Evolutionary conservation across 2,888 invertebrate genomes (phyloP).

Genomic region (Euphydryas editha): DNA sequence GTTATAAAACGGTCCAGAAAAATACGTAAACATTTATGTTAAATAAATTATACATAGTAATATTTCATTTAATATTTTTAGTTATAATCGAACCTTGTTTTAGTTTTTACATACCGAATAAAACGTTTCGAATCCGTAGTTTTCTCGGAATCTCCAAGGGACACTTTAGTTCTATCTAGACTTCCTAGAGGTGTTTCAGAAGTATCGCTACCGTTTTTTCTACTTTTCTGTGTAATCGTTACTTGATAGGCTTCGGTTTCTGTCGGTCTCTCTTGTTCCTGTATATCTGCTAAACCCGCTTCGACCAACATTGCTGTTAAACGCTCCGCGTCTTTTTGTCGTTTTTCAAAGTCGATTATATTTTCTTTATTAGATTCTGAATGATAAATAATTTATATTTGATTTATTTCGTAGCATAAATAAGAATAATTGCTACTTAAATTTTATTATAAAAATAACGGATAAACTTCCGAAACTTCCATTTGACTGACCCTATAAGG

Average conservation of each 20-base stretch:
- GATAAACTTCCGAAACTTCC: no score
- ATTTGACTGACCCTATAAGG: no score
- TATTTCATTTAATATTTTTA: no score
- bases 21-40: no score
- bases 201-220: conserved; percentile 48
- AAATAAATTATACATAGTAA: no score
- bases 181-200: conserved; percentile 71
- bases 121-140: conserved; percentile 66
- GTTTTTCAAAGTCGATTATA: conserved; percentile 41
- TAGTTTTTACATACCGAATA: conserved; percentile 64
- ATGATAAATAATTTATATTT: background rate
- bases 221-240: background rate
- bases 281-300: conserved; percentile 60
- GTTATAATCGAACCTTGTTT: no score
- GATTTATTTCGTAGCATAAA: no score
- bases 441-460: no score
- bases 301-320: conserved; percentile 56
- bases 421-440: no score
- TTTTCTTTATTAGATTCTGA: conserved; percentile 63
- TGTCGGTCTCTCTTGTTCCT: conserved; percentile 12
- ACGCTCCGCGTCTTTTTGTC: conserved; percentile 32
- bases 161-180: conserved; percentile 72
- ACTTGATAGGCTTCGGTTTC: conserved; percentile 8
- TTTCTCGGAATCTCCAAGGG: conserved; percentile 67
- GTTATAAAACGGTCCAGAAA: no score